These are phyloP conservation scores for Dryocosmus kuriphilus DNA, from an alignment of 2,888 invertebrate species.

Conservation along the genomic window DNA sequence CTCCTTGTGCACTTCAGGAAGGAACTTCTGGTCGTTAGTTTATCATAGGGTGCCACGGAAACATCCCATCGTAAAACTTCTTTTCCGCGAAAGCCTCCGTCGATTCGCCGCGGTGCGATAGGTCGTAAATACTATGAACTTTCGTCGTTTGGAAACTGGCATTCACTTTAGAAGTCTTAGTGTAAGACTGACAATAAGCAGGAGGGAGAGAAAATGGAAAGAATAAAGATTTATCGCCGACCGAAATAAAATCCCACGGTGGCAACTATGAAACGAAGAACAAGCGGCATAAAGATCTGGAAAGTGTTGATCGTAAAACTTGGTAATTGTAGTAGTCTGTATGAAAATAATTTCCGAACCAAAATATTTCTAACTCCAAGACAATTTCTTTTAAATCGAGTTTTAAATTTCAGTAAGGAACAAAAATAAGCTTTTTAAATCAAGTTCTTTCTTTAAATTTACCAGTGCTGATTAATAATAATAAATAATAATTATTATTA, in stretches of 20 bases:
- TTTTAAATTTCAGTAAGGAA: not conserved
- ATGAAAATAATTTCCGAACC: not conserved
- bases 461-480: too few relatives aligned
- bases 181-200: conserved; percentile 2
- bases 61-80: not conserved
- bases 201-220: not conserved
- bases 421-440: not conserved
- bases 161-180: not conserved
- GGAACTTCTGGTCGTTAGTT: not conserved
- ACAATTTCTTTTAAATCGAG: not conserved
- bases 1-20: not conserved
- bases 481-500: too few relatives aligned
- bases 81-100: not conserved
- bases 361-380: not conserved
- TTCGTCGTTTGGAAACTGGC: not conserved
- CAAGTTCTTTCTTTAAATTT: too few relatives aligned
- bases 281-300: not conserved
- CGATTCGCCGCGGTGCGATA: not conserved
- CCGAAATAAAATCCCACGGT: not conserved
- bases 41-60: not conserved
- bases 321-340: not conserved
- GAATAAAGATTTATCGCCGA: conserved; percentile 4
- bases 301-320: not conserved
- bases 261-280: not conserved
- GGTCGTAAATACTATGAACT: conserved; percentile 3